A percentile compares a stretch with the other conserved stretches of the same genome.
phyloP scores from a whole-genome alignment of 2,113 vertebrate species.

The Vulpes vulpes region DNA sequence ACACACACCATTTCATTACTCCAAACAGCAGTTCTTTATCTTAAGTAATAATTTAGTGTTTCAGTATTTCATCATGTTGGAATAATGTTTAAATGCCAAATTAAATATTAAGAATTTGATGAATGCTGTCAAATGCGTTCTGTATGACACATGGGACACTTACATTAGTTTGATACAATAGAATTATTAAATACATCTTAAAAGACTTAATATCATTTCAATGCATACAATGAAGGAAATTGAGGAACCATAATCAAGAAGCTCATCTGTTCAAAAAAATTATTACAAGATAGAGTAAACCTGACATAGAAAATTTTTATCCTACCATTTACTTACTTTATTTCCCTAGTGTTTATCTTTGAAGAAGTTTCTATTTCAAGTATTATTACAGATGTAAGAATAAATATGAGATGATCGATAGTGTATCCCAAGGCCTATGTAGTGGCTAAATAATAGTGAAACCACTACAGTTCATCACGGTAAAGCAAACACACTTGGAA shows the following conservation, averaged over 20 bases:
- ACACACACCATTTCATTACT: not conserved
- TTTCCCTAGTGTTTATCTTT: constrained; percentile 45
- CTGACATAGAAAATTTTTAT: constrained; percentile 22
- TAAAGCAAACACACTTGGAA: constrained; percentile 68
- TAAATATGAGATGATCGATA: constrained; percentile 37
- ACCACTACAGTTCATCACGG: not conserved
- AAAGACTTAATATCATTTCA: constrained; percentile 62
- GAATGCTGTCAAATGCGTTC: constrained; percentile 64
- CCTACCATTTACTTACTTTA: constrained; percentile 62
- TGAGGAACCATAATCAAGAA: constrained; percentile 34
- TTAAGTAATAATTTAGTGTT: constrained; percentile 64
- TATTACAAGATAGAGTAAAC: constrained; percentile 36
- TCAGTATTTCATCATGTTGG: constrained; percentile 51
- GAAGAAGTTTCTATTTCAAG: constrained; percentile 60
- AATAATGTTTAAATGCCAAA: constrained; percentile 64
- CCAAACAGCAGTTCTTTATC: constrained; percentile 58
- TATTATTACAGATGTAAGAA: constrained; percentile 59
- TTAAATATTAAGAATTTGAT: constrained; percentile 62
- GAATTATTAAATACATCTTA: constrained; percentile 63
- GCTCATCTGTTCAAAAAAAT: constrained; percentile 62
- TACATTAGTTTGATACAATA: constrained; percentile 61
- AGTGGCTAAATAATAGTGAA: constrained; percentile 53
- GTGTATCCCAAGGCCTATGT: not conserved
- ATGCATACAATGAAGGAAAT: constrained; percentile 49
- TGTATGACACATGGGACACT: constrained; percentile 34